Evolutionary conservation across 2,888 invertebrate species (phyloP).

Genomic region (Brachyptera risi): DNA sequence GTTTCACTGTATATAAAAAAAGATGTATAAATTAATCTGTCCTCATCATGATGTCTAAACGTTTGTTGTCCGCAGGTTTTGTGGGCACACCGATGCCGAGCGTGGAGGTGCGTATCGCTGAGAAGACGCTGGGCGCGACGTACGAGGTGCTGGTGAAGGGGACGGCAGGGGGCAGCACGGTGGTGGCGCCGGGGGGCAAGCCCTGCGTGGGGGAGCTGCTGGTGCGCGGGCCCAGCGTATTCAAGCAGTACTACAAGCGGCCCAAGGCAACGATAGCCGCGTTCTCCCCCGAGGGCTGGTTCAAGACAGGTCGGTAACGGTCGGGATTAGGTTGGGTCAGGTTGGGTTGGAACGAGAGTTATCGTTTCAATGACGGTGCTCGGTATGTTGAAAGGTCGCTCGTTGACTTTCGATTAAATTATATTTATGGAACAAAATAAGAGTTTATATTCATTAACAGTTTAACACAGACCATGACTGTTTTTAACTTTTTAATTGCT

Average conservation of each 20-base stretch:
- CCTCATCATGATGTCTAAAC: no score
- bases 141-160: conserved; percentile 22
- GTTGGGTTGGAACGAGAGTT: no score
- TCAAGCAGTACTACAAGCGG: conserved; percentile 73
- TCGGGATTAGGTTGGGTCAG: no score
- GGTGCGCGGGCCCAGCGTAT: conserved; percentile 63
- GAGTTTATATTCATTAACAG: no score
- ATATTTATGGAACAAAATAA: no score
- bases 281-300: conserved; percentile 80
- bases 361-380: no score
- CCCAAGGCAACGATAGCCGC: conserved; percentile 63
- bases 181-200: conserved; percentile 6
- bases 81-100: conserved; percentile 79
- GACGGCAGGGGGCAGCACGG: background rate
- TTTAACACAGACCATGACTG: no score
- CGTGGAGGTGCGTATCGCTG: conserved; percentile 43
- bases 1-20: no score
- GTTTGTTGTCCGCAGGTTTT: conserved; percentile 52
- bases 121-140: conserved; percentile 1
- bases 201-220: conserved; percentile 53
- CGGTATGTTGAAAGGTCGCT: no score
- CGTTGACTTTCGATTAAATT: no score
- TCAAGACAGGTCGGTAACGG: conserved; percentile 65
- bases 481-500: no score
- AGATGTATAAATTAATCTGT: no score